Base-by-base conservation (phyloP, 2,888 invertebrate species). In the Cryptus armator region DNA sequence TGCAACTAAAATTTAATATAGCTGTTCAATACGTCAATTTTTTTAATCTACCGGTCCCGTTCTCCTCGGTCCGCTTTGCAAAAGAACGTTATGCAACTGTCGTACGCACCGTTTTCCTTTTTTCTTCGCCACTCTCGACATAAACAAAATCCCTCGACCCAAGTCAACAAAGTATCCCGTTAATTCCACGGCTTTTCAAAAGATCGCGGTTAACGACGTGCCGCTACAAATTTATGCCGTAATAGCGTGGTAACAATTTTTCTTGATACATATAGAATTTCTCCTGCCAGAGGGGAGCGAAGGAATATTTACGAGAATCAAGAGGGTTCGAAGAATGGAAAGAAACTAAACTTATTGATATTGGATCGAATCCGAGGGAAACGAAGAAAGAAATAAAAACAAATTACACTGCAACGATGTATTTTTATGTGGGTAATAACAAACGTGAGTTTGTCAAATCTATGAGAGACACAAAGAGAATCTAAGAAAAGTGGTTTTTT, bases 391-490 rank as follows among this genome's bases (percentile, higher is more conserved):
- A 24, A 14, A 83, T 19, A 10, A 53, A 53, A 53, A 53, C 19
- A 53, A 19, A 53, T 10, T 53, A 43, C 43, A 43, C n/a, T 9
- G 9, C 46, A 29, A 46, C 37, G 7, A 43, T 66, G n/a, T 75
- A 56, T 46, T 9, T 67, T 51, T 76, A 44, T 77, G 56, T 71
- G 10, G 32, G 48, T 29, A 78, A 62, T 59, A 67, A 83, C 78
- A 59, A 62, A 67, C 66, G 19, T 37, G 43, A 68, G 24, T 59
- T 59, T 12, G 24, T 37, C 59, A 70, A 75, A 75, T 68, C 16
- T 53, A 14, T 44, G 77, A 64, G 51, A 62, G n/a, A 43, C 66
- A 83, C 74, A 85, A 85, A 83, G 76, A 83, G 72, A 85, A 76
- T 84, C 68, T 75, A 44, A 74, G 70, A 10, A 66, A 29, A 48